A percentile compares a stretch with the other conserved stretches of the same genome.
phyloP scores from a whole-genome alignment of 2,888 invertebrate genomes.

The Bellardia bayeri region DNA sequence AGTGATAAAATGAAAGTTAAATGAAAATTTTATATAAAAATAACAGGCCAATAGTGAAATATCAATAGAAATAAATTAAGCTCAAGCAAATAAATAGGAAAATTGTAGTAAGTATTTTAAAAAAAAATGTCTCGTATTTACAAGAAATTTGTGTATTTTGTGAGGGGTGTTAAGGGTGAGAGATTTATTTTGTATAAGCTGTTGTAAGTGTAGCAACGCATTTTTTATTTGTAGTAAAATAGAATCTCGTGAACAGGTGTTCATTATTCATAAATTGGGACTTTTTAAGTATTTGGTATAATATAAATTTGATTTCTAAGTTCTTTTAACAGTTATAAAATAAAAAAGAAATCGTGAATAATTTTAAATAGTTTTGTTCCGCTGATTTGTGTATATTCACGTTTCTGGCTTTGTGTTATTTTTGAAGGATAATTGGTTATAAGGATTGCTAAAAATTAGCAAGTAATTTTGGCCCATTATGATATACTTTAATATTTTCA shows the following conservation, averaged over 20 bases:
- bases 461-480: no score
- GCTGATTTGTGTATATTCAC: no score
- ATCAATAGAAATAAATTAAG: slow-evolving; percentile 57
- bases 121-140: slow-evolving; percentile 47
- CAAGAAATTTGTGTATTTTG: slow-evolving; percentile 54
- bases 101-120: not conserved
- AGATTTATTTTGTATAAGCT: slow-evolving; percentile 5
- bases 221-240: slow-evolving; percentile 1
- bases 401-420: no score
- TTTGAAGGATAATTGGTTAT: no score
- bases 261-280: no score
- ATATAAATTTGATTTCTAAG: no score
- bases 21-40: slow-evolving; percentile 22
- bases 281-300: no score
- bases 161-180: slow-evolving; percentile 13
- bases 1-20: slow-evolving; percentile 22
- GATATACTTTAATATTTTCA: no score
- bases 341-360: no score
- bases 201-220: slow-evolving; percentile 52
- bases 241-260: not conserved
- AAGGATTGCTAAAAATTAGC: no score
- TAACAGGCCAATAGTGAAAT: slow-evolving; percentile 58
- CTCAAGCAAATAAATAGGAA: slow-evolving; percentile 71
- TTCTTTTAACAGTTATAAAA: no score
- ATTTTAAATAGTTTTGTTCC: no score